Percentiles rank a stretch among this genome's conserved stretches.
phyloP scores from a whole-genome alignment of 2,797 vertebrate species.

The Otolemur crassicaudatus region DNA sequence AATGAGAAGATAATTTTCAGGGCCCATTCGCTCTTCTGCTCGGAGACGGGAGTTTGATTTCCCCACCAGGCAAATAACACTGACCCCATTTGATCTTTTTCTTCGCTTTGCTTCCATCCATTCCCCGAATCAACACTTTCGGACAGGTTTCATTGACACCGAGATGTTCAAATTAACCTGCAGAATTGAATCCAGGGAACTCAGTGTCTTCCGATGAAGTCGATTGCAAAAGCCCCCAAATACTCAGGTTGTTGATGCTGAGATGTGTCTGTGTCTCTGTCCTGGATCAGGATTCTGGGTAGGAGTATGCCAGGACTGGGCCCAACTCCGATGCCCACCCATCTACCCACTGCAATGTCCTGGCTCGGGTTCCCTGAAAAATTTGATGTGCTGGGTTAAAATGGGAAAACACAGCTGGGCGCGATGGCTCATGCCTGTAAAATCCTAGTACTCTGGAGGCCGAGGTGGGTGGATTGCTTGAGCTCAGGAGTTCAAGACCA shows the following conservation, averaged over 20 bases:
- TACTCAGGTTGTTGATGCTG: rapidly evolving
- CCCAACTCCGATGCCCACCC: rapidly evolving
- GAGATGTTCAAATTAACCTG: neutral
- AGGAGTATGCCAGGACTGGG: rapidly evolving
- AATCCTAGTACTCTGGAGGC: no score
- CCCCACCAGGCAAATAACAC: neutral
- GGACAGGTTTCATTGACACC: neutral
- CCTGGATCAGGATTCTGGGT: neutral
- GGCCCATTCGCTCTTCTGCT: neutral
- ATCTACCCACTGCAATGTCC: rapidly evolving
- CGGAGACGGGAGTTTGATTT: neutral
- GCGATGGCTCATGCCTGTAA: no score
- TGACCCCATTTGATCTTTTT: neutral
- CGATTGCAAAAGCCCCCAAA: neutral
- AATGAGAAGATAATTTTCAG: neutral
- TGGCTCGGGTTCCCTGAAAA: neutral
- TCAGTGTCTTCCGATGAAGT: rapidly evolving
- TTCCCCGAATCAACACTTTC: neutral
- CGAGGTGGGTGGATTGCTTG: no score
- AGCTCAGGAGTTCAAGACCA: no score
- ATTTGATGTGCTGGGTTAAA: rapidly evolving
- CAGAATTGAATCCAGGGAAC: neutral
- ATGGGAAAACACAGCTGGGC: neutral
- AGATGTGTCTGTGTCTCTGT: rapidly evolving
- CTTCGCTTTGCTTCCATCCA: neutral